phyloP scores from a whole-genome alignment of 2,113 vertebrate genomes.

The Anguilla japonica region DNA sequence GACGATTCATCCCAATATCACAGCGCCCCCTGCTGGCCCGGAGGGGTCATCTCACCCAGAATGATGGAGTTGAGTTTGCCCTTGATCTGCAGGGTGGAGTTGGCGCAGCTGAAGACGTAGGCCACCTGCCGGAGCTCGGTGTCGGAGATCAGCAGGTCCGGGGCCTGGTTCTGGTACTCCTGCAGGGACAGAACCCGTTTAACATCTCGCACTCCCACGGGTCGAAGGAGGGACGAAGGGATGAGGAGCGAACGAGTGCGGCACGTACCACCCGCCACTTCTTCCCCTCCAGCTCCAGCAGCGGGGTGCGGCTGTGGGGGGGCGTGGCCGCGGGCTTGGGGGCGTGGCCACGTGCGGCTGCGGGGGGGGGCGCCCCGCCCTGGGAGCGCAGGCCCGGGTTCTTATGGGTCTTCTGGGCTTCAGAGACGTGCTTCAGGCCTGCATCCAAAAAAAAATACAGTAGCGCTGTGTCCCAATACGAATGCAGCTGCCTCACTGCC shows the following conservation, averaged over 20 bases:
- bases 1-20: background rate
- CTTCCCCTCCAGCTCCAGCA: constrained; percentile 92
- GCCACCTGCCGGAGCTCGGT: constrained; percentile 94
- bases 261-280: constrained; percentile 95
- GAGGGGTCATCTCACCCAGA: constrained; percentile 74
- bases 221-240: background rate
- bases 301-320: constrained; percentile 70
- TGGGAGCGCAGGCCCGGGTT: constrained; percentile 81
- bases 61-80: constrained; percentile 98
- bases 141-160: constrained; percentile 85
- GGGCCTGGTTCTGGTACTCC: constrained; percentile 91
- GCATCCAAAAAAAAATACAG: background rate
- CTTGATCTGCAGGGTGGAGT: constrained; percentile 88
- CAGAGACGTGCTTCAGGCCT: constrained; percentile 90
- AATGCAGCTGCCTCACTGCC: too few species aligned
- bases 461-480: too few species aligned
- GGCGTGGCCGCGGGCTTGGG: constrained; percentile 53
- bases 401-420: constrained; percentile 89
- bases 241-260: background rate
- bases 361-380: constrained; percentile 50
- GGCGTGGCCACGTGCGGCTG: constrained; percentile 67
- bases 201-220: background rate
- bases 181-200: constrained; percentile 45
- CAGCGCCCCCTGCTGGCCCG: background rate
- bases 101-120: constrained; percentile 88